phyloP scores from a whole-genome alignment of 2,113 vertebrate species.

The Sphaerodactylus townsendi region DNA sequence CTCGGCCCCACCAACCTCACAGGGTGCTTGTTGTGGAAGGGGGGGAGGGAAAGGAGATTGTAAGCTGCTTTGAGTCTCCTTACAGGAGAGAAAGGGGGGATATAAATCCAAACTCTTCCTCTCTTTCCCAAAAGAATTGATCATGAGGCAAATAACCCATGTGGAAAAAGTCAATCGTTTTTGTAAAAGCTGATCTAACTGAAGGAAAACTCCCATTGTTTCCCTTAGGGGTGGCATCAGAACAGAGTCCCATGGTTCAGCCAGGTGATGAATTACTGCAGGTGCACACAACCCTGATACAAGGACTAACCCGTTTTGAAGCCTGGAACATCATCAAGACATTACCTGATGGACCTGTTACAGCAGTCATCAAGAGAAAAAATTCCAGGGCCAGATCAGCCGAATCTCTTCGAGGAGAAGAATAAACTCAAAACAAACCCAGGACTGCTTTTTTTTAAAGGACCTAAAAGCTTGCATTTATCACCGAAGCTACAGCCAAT shows the following conservation, averaged over 20 bases:
- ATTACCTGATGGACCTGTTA: slow-evolving; percentile 83
- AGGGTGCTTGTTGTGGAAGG: too few species aligned
- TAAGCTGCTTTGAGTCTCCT: too few species aligned
- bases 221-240: slow-evolving; percentile 77
- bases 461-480: neutral
- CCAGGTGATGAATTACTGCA: slow-evolving; percentile 86
- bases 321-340: slow-evolving; percentile 91
- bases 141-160: neutral
- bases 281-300: slow-evolving; percentile 75
- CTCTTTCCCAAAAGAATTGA: neutral
- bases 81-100: too few species aligned
- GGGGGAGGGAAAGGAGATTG: too few species aligned
- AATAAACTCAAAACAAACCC: neutral
- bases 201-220: slow-evolving; percentile 19
- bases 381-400: slow-evolving; percentile 16
- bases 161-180: neutral
- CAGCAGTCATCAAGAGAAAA: slow-evolving; percentile 74
- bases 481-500: neutral
- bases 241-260: slow-evolving; percentile 77
- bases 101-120: too few species aligned
- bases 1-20: too few species aligned
- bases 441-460: neutral
- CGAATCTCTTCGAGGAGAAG: slow-evolving; percentile 28
- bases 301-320: slow-evolving; percentile 91
- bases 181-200: neutral